phyloP scores from a whole-genome alignment of 1,140 invertebrate species.

The Tribolium madens region DNA sequence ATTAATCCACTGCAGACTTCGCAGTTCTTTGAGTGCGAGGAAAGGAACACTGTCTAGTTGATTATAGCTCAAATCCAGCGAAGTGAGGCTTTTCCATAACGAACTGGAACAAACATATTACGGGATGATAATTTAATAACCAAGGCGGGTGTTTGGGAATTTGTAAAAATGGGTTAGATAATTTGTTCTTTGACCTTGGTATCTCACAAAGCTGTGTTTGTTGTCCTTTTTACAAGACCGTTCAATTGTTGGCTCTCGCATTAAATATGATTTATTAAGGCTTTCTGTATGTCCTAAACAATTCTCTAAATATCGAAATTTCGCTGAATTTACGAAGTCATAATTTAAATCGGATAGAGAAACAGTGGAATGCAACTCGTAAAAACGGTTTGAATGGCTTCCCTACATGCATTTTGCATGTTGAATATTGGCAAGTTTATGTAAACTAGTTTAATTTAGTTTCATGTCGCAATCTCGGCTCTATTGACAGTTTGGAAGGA shows the following conservation, averaged over 20 bases:
- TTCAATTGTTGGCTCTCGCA: not conserved
- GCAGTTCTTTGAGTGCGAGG: conserved; percentile 73
- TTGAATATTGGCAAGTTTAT: conserved; percentile 6
- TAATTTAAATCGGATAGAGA: too few species aligned
- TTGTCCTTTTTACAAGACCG: too few species aligned
- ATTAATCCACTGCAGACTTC: conserved; percentile 80
- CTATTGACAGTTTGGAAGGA: not conserved
- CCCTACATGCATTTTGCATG: not conserved
- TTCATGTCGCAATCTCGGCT: conserved; percentile 9
- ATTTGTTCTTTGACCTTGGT: too few species aligned
- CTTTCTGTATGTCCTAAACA: not conserved
- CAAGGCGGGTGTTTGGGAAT: too few species aligned
- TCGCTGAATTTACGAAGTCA: too few species aligned
- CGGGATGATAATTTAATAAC: conserved; percentile 31
- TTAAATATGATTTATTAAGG: conserved; percentile 1
- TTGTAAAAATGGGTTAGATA: too few species aligned
- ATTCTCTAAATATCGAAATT: not conserved
- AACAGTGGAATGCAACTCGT: not conserved
- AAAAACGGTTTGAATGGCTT: not conserved
- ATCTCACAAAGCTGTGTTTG: too few species aligned
- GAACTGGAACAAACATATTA: conserved; percentile 68
- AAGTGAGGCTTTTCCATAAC: conserved; percentile 72
- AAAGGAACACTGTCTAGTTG: conserved; percentile 77
- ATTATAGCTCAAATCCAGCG: conserved; percentile 81
- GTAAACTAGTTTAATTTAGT: conserved; percentile 22